Percentiles rank a stretch among this genome's conserved stretches.
These are phyloP conservation scores for Drosophila orosa DNA, from an alignment of 1,140 invertebrate genomes.

Conservation along the genomic window DNA sequence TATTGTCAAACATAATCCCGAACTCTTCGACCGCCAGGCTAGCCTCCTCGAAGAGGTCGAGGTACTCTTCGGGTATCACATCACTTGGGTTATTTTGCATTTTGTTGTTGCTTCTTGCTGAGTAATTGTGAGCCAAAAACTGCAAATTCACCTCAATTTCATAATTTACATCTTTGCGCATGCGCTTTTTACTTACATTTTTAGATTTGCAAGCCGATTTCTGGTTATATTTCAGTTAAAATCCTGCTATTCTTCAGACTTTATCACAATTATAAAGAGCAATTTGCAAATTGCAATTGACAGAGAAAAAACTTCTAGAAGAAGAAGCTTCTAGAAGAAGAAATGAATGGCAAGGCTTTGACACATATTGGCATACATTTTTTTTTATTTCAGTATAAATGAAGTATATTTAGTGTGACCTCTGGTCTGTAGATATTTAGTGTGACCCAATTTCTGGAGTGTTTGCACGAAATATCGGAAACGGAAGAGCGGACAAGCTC, in stretches of 20 bases:
- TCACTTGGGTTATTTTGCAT: not conserved
- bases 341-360: not conserved
- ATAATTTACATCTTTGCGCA: not conserved
- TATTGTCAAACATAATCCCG: not conserved
- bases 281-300: no score
- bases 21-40: not conserved
- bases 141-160: not conserved
- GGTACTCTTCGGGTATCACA: not conserved
- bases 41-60: not conserved
- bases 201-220: not conserved
- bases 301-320: not conserved
- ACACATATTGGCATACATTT: not conserved
- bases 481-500: conserved; percentile 20
- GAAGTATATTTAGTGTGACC: not conserved
- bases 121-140: no score
- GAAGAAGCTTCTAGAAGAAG: not conserved
- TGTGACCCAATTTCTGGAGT: not conserved
- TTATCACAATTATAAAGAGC: not conserved
- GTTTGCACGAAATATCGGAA: not conserved
- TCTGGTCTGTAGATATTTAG: no score
- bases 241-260: not conserved
- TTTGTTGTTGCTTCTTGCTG: not conserved
- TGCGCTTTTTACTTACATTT: not conserved
- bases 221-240: not conserved
- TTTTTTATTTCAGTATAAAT: not conserved